phyloP scores from a whole-genome alignment of 1,140 invertebrate species.

The Atta cephalotes region DNA sequence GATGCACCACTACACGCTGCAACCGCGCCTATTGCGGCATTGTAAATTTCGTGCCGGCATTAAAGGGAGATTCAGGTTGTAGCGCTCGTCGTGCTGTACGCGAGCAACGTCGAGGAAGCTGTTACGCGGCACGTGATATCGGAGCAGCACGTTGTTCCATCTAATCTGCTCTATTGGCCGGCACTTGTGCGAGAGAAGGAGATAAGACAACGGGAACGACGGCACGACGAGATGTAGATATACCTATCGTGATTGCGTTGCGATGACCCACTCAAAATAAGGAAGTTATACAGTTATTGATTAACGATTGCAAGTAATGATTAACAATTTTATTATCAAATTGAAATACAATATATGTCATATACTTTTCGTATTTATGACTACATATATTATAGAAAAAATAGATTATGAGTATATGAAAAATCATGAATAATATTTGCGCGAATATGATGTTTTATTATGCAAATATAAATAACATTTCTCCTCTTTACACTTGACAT shows the following conservation, averaged over 20 bases:
- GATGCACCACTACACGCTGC: constrained; percentile 18
- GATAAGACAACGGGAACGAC: constrained; percentile 12
- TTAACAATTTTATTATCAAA: background rate
- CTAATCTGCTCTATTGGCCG: constrained; percentile 54
- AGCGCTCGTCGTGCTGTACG: background rate
- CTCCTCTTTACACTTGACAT: background rate
- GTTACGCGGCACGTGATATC: constrained; percentile 41
- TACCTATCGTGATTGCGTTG: background rate
- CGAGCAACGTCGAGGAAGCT: constrained; percentile 38
- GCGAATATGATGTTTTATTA: no score
- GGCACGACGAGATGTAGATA: background rate
- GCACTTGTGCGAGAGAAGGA: constrained; percentile 18
- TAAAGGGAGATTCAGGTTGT: constrained; percentile 18
- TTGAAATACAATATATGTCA: no score
- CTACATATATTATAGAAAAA: background rate
- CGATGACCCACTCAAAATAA: background rate
- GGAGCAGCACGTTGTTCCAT: constrained; percentile 22
- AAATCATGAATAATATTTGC: background rate
- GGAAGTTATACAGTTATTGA: background rate
- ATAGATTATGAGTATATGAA: background rate
- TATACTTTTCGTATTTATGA: background rate
- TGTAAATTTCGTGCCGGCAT: constrained; percentile 46
- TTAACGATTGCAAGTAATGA: background rate
- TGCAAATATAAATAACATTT: background rate
- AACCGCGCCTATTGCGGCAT: constrained; percentile 50